Conservation (phyloP, 2,888 invertebrate species). For the Leptura quadrifasciata region DNA sequence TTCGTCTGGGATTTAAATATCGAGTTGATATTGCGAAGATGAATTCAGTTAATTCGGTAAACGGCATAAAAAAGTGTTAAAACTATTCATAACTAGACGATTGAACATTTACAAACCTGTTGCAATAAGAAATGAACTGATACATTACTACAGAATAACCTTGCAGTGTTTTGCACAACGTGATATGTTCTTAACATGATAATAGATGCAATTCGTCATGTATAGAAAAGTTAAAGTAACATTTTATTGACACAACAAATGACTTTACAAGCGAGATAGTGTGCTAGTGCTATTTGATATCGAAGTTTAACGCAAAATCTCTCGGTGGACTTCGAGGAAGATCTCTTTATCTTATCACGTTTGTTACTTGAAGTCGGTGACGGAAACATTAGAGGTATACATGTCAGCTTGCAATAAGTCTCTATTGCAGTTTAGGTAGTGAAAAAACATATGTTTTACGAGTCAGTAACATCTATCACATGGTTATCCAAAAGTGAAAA, state of each 20-base stretch:
- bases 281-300: neutral
- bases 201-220: conserved; percentile 7
- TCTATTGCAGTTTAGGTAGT: too few relatives aligned
- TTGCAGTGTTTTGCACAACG: neutral
- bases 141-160: neutral
- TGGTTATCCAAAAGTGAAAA: too few relatives aligned
- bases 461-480: too few relatives aligned
- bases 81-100: neutral
- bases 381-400: too few relatives aligned
- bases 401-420: too few relatives aligned
- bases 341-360: neutral
- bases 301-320: neutral
- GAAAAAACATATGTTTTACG: too few relatives aligned
- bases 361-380: too few relatives aligned
- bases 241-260: conserved; percentile 2
- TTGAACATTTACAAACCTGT: conserved; percentile 7
- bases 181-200: conserved; percentile 7
- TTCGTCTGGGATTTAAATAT: too few relatives aligned
- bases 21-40: too few relatives aligned
- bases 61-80: neutral
- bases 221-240: conserved; percentile 3
- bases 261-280: neutral
- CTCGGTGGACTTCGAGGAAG: neutral
- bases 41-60: too few relatives aligned
- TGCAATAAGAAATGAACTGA: conserved; percentile 1